These are phyloP conservation scores for Aythya baeri DNA, from an alignment of 2,113 vertebrate species.

Conservation along the genomic window DNA sequence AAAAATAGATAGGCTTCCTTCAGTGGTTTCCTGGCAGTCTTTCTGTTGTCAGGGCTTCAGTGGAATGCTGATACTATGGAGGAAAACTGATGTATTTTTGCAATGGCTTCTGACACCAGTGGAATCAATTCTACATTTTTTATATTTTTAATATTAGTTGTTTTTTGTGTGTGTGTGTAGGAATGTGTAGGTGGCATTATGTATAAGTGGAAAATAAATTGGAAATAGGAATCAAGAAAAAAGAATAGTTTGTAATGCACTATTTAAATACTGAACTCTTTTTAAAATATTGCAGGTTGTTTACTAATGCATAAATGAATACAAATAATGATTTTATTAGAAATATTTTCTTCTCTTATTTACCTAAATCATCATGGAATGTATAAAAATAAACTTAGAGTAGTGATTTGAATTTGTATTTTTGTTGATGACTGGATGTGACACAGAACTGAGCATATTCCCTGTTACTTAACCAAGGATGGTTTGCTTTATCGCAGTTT, in stretches of 20 bases:
- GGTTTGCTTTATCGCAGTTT: constrained; percentile 25
- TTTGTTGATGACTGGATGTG: neutral
- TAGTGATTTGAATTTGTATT: neutral
- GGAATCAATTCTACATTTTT: neutral
- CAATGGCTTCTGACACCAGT: neutral
- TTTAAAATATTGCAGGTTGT: neutral
- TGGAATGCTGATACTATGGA: neutral
- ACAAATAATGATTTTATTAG: neutral
- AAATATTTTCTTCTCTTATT: neutral
- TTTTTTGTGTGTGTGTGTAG: neutral
- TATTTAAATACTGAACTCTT: neutral
- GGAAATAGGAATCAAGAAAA: neutral
- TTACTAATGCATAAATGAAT: neutral
- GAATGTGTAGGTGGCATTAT: neutral
- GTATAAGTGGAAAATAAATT: neutral
- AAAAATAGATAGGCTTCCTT: neutral
- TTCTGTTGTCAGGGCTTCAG: neutral
- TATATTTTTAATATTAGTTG: neutral
- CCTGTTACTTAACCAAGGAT: neutral
- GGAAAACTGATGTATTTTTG: neutral
- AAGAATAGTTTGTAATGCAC: neutral
- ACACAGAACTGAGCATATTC: neutral
- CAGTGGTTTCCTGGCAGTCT: neutral
- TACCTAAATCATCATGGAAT: neutral
- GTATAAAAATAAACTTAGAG: neutral